Conservation (phyloP, 2,888 invertebrate genomes). For the Neuroscelio doddi region DNA sequence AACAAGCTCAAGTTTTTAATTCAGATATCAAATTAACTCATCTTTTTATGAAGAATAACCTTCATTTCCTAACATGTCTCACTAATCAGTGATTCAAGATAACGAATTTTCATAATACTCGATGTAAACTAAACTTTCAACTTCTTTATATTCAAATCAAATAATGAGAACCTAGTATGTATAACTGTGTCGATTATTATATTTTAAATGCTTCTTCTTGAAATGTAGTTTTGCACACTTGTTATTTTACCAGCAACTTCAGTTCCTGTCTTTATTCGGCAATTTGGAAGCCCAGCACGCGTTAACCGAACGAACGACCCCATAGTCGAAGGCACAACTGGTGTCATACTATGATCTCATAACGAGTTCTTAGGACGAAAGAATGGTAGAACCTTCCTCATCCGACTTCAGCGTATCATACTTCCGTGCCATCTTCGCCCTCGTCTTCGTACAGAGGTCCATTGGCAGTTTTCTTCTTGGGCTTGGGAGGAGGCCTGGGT, state of each 20-base stretch:
- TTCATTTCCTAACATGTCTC: no score
- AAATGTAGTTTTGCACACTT: no score
- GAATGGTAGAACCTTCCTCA: constrained; percentile 45
- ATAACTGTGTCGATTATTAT: no score
- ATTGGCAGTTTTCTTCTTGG: constrained; percentile 80
- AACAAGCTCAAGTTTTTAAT: no score
- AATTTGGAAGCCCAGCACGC: constrained; percentile 40
- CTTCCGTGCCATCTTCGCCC: constrained; percentile 91
- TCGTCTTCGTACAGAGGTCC: constrained; percentile 90
- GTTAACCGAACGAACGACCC: constrained; percentile 32
- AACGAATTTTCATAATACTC: no score
- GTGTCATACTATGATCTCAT: constrained; percentile 54
- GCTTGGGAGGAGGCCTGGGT: constrained; percentile 87
- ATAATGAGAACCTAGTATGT: no score
- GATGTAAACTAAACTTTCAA: no score
- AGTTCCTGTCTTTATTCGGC: constrained; percentile 14
- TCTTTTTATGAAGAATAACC: no score
- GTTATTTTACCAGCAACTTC: not conserved
- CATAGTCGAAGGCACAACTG: constrained; percentile 64
- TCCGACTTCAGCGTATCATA: constrained; percentile 74
- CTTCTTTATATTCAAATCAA: no score
- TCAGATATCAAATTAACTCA: no score
- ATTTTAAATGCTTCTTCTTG: no score
- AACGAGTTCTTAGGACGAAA: constrained; percentile 30
- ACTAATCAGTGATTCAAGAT: no score